Evolutionary conservation across 2,888 invertebrate genomes (phyloP).

Genomic region (Eilema caniola): DNA sequence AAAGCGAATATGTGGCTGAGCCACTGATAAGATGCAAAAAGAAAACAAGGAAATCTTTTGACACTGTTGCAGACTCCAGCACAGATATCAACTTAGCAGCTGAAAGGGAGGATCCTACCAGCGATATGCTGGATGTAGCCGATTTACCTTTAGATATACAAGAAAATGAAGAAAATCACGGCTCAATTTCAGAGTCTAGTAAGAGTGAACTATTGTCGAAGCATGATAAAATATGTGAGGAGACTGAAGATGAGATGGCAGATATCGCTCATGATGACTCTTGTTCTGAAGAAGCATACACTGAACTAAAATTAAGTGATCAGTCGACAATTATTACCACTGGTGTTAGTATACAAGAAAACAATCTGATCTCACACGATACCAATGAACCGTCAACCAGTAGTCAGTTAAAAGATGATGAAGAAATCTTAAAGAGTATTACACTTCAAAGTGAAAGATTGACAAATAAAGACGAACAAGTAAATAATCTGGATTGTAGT

Average conservation of each 20-base stretch:
- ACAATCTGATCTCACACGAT: constrained; percentile 2
- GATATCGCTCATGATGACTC: constrained; percentile 71
- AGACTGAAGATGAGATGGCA: constrained; percentile 77
- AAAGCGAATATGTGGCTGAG: constrained; percentile 78
- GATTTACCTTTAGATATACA: constrained; percentile 81
- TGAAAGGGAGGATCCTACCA: constrained; percentile 79
- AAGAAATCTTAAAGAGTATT: constrained; percentile 63
- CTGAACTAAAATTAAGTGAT: constrained; percentile 26
- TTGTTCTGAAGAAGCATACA: constrained; percentile 56
- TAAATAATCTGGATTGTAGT: constrained; percentile 59
- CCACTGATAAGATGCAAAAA: constrained; percentile 71
- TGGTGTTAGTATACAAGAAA: constrained; percentile 1
- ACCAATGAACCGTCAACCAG: constrained; percentile 26
- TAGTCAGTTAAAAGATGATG: constrained; percentile 51
- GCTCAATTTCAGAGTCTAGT: constrained; percentile 62
- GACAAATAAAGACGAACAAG: constrained; percentile 60
- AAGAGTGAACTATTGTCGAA: constrained; percentile 65
- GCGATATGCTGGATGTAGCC: constrained; percentile 80
- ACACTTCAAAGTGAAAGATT: constrained; percentile 55
- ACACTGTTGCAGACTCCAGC: constrained; percentile 77
- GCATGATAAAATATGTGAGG: constrained; percentile 65
- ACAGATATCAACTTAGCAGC: constrained; percentile 76
- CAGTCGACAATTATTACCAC: constrained; percentile 12
- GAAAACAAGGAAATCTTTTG: constrained; percentile 76
- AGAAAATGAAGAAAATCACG: constrained; percentile 66